Base-by-base conservation (phyloP, 2,113 vertebrate genomes). In the Sapayoa aenigma region DNA sequence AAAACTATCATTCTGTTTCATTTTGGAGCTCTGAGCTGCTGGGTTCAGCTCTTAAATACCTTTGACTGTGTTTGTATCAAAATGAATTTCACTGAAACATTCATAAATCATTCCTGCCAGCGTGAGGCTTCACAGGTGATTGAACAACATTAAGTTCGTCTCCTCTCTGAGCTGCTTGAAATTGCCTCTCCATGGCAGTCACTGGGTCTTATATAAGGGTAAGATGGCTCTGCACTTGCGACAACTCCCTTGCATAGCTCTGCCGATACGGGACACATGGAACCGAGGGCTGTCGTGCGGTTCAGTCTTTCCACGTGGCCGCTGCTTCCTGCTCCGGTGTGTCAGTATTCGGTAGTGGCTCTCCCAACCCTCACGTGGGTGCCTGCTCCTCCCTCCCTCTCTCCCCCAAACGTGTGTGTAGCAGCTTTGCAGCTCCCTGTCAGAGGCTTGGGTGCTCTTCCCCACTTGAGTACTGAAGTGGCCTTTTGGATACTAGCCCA, bases 251-350 rank as follows among this genome's bases (percentile, higher is more conserved):
- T 5, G 7, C 35, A 8, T 41, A 52, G 60, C 72, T 12, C 24
- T 42, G 53, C 52, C 0, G 3, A 3, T 42, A 4, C 0, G 4
- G 13, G 46, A 1, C 23, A 0, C 1, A 0, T 2, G 9, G 31
- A 25, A 3, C 17, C 0, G 1, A 31, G 33, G 42, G 6, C 31
- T 13, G 41, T 3, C 27, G 41, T 1, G 10, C 0, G 0, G 31
- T 50, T 25, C 76, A 23, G 59, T 67, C 83, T 50, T 35, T 35
- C 31, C 74, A 10, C 1, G 4, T 20, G 47, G 42, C 23, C 46
- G 46, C 55, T 3, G 2, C 3, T 69, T 84, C 59, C 50, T 62
- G 16, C 49, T 8, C 8, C 0, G 1, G 2, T 7, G 19, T 17
- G 60, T 41, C 2, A 0, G 3, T 50, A 5, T n/a, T 71, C 0